These are phyloP conservation scores for Drosophila ananassae DNA, from an alignment of 1,140 invertebrate species.

Conservation along the genomic window DNA sequence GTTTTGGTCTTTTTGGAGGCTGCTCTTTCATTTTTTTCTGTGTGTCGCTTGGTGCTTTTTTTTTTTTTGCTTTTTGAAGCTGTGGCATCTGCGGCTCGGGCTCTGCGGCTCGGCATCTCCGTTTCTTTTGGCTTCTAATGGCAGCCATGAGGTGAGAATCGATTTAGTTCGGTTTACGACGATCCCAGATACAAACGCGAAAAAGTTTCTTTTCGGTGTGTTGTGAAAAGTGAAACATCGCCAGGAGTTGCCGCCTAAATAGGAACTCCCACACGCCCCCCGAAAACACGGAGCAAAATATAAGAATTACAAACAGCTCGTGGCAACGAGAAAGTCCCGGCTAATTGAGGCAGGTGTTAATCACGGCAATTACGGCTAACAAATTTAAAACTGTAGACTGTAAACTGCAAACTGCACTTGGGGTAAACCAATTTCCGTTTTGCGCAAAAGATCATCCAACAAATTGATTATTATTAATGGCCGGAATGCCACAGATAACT, in stretches of 20 bases:
- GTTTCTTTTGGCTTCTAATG: slow-evolving; percentile 82
- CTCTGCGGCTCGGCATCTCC: slow-evolving; percentile 56
- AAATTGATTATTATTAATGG: slow-evolving; percentile 59
- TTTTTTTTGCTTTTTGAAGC: slow-evolving; percentile 49
- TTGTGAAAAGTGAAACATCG: slow-evolving; percentile 31
- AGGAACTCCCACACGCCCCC: slow-evolving; percentile 1
- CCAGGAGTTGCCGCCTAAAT: slow-evolving; percentile 25
- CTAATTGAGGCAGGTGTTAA: slow-evolving; percentile 64
- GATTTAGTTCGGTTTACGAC: slow-evolving; percentile 83
- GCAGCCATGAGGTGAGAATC: slow-evolving; percentile 81
- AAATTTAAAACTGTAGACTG: slow-evolving; percentile 18
- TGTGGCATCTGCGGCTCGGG: slow-evolving; percentile 60
- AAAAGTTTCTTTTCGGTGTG: slow-evolving; percentile 78
- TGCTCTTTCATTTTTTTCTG: slow-evolving; percentile 45
- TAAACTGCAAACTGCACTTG: slow-evolving; percentile 27
- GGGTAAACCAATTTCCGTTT: slow-evolving; percentile 73
- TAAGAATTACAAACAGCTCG: slow-evolving; percentile 1
- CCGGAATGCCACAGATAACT: slow-evolving; percentile 38
- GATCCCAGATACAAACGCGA: slow-evolving; percentile 83
- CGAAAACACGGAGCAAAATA: background rate
- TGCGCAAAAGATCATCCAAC: slow-evolving; percentile 39
- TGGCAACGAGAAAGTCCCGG: slow-evolving; percentile 10
- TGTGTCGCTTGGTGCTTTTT: slow-evolving; percentile 22
- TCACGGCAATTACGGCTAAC: slow-evolving; percentile 44
- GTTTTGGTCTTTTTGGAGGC: slow-evolving; percentile 34